Evolutionary conservation across 2,888 invertebrate genomes (phyloP).

Genomic region (Carcina quercana): DNA sequence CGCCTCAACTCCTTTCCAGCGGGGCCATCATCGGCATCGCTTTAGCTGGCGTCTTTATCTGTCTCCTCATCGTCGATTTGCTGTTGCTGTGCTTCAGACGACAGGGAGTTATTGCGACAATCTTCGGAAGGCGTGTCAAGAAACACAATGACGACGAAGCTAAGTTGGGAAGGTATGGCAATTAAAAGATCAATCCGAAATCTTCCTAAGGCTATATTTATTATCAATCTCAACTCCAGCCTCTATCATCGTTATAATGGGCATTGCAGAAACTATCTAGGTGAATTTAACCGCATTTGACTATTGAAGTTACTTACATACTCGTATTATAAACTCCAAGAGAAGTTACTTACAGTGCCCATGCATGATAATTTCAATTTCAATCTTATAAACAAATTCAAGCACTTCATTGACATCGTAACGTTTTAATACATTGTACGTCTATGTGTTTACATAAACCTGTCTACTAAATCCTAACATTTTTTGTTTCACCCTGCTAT

Average conservation of each 20-base stretch:
- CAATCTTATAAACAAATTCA: conserved; percentile 24
- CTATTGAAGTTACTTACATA: no score
- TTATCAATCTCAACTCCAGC: no score
- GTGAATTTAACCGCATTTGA: no score
- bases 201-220: background rate
- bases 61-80: conserved; percentile 89
- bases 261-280: no score
- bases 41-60: conserved; percentile 84
- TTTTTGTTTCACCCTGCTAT: conserved; percentile 8
- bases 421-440: conserved; percentile 25
- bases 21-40: conserved; percentile 90
- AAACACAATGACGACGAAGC: conserved; percentile 86
- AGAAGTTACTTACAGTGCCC: no score
- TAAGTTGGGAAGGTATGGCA: conserved; percentile 86
- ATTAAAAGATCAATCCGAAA: conserved; percentile 1
- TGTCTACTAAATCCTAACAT: conserved; percentile 23
- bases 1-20: conserved; percentile 76
- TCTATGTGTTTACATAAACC: conserved; percentile 4
- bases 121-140: conserved; percentile 79
- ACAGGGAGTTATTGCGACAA: conserved; percentile 80
- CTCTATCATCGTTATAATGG: no score
- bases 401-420: conserved; percentile 51
- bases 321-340: no score
- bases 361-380: no score
- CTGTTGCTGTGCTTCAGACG: conserved; percentile 82